Evolutionary conservation across 2,797 vertebrate genomes (phyloP).

Genomic region (Agapornis canus): DNA sequence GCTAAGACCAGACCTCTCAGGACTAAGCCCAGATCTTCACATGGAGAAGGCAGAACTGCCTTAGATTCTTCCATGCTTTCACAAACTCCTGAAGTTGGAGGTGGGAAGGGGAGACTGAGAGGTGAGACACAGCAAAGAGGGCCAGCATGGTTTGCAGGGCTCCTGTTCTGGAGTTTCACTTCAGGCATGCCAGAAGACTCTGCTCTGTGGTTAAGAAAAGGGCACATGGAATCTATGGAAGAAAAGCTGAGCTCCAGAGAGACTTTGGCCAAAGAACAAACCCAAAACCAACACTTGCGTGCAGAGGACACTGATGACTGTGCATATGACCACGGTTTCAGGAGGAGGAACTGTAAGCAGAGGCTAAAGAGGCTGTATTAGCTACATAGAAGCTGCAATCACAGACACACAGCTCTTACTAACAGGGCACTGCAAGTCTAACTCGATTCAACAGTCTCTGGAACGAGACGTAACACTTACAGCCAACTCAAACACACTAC

Average conservation of each 20-base stretch:
- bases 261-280: neutral
- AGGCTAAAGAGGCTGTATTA: neutral
- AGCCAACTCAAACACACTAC: neutral
- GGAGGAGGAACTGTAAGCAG: neutral
- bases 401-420: neutral
- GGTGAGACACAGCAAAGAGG: neutral
- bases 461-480: accelerated
- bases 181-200: neutral
- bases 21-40: neutral
- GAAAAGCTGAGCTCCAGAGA: neutral
- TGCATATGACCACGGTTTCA: neutral
- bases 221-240: neutral
- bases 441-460: neutral
- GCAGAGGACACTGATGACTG: neutral
- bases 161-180: neutral
- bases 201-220: neutral
- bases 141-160: neutral
- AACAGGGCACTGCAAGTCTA: neutral
- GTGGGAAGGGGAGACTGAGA: neutral
- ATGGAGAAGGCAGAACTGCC: neutral
- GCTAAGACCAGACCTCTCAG: neutral
- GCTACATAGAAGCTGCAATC: neutral
- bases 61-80: neutral
- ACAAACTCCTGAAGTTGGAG: neutral
- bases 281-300: neutral